Percentiles rank a stretch among this genome's conserved stretches.
These are phyloP conservation scores for Bactericera cockerelli DNA, from an alignment of 1,140 invertebrate genomes.

Conservation along the genomic window DNA sequence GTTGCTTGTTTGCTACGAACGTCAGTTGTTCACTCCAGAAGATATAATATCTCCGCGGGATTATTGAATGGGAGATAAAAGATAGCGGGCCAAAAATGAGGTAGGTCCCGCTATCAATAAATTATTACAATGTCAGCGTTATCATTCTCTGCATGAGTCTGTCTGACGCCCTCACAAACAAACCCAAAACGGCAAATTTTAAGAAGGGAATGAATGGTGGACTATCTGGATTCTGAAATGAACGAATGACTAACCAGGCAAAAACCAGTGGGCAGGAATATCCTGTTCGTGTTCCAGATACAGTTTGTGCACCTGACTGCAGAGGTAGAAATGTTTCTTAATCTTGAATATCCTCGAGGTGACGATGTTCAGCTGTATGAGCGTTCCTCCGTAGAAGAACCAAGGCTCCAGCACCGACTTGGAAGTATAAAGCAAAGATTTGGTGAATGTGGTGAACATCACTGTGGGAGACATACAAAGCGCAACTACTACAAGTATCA, in stretches of 20 bases:
- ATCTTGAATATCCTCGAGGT: neutral
- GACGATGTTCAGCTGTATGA: neutral
- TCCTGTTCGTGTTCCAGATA: neutral
- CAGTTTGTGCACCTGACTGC: neutral
- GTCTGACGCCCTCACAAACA: no score
- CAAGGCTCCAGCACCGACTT: neutral
- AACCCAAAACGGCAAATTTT: no score
- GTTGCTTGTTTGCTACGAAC: no score
- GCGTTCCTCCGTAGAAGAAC: slow-evolving; percentile 2
- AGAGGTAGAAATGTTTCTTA: neutral
- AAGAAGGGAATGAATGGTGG: no score
- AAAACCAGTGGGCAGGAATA: neutral
- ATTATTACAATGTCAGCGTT: no score
- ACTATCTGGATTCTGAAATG: no score
- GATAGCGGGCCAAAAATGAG: no score
- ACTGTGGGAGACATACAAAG: neutral
- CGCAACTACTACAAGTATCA: neutral
- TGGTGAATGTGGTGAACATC: slow-evolving; percentile 4
- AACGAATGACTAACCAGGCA: neutral
- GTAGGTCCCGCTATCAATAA: no score
- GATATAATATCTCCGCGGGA: no score
- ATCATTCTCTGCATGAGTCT: no score
- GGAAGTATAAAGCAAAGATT: slow-evolving; percentile 2
- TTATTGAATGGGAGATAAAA: no score
- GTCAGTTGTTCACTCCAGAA: no score